These are phyloP conservation scores for Bufo bufo DNA, from an alignment of 2,113 vertebrate genomes.

Conservation along the genomic window DNA sequence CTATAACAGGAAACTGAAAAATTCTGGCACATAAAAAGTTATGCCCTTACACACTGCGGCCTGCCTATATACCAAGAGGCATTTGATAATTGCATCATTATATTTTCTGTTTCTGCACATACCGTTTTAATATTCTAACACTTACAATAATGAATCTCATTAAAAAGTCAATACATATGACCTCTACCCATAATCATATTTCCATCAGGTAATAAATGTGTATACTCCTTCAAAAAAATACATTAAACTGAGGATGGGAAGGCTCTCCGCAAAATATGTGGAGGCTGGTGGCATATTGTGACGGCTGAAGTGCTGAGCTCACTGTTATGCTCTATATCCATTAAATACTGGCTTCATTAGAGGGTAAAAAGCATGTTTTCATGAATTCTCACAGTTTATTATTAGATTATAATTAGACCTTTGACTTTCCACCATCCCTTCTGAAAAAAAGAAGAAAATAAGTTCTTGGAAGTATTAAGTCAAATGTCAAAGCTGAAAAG, in stretches of 20 bases:
- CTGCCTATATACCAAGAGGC: too few species aligned
- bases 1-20: neutral
- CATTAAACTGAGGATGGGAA: neutral
- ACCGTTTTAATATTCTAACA: neutral
- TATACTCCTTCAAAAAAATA: neutral
- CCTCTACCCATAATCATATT: constrained; percentile 26
- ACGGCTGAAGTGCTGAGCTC: neutral
- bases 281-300: constrained; percentile 9
- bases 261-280: neutral
- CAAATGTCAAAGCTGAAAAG: neutral
- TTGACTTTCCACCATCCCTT: neutral
- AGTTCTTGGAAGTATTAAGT: too few species aligned
- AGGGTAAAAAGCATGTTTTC: neutral
- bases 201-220: neutral
- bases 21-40: neutral
- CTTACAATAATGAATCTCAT: constrained; percentile 41
- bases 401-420: neutral
- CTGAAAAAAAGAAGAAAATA: neutral
- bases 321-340: neutral
- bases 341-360: neutral
- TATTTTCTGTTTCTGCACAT: constrained; percentile 5
- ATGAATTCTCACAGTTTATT: neutral
- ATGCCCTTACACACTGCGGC: neutral
- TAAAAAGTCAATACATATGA: constrained; percentile 40
- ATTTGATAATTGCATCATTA: neutral